Conservation (phyloP, 2,888 invertebrate genomes). For the Gastrophysa polygoni region DNA sequence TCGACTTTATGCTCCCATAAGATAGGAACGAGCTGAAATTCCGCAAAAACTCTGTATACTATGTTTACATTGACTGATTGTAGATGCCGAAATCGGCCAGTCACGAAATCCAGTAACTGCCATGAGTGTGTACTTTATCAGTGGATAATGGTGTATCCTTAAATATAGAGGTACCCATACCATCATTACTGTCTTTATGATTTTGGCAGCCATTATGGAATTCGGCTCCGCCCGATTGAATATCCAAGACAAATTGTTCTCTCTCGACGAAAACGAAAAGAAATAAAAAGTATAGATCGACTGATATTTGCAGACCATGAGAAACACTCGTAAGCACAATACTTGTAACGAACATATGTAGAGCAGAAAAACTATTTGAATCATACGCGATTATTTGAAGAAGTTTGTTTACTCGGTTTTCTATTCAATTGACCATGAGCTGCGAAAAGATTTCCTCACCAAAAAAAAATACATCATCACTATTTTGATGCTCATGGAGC, state of each 20-base stretch:
- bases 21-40: neutral
- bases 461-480: too few species aligned
- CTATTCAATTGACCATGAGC: too few species aligned
- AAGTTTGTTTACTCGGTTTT: too few species aligned
- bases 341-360: too few species aligned
- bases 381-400: too few species aligned
- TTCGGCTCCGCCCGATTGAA: neutral
- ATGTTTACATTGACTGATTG: slow-evolving; percentile 27
- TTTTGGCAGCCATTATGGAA: neutral
- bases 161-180: neutral
- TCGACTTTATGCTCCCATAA: too few species aligned
- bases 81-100: slow-evolving; percentile 21
- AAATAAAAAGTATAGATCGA: too few species aligned
- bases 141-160: neutral
- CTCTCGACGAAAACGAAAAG: neutral
- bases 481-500: too few species aligned
- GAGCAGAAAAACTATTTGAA: too few species aligned
- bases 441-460: too few species aligned
- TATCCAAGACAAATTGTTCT: neutral
- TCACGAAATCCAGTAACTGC: slow-evolving; percentile 16
- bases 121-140: neutral
- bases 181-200: neutral
- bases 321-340: too few species aligned
- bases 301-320: too few species aligned
- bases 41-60: slow-evolving; percentile 20